Evolutionary conservation across 2,888 invertebrate species (phyloP).

Genomic region (Rhaphigaster nebulosa): DNA sequence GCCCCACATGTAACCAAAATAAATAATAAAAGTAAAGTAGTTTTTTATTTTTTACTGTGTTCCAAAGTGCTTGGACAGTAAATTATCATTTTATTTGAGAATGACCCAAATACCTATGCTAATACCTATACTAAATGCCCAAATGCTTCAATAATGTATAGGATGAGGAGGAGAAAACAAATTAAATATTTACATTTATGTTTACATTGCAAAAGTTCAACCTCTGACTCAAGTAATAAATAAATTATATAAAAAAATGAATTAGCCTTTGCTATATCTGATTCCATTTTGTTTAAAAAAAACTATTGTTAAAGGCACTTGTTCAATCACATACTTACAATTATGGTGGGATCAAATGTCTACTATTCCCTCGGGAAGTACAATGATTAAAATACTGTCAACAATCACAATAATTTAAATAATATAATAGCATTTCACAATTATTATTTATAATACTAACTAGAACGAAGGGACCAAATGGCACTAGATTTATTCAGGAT

Average conservation of each 20-base stretch:
- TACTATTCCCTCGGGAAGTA: conserved; percentile 56
- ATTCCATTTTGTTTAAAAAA: conserved; percentile 4
- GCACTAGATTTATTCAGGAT: background rate
- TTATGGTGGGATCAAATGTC: conserved; percentile 29
- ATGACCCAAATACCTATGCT: too few species aligned
- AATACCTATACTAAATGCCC: too few species aligned
- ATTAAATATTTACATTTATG: background rate
- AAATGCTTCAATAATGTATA: too few species aligned
- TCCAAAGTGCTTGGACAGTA: too few species aligned
- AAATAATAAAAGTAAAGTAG: too few species aligned
- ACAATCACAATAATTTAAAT: conserved; percentile 39
- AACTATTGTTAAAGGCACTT: conserved; percentile 55
- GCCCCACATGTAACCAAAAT: too few species aligned
- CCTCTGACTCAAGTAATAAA: background rate
- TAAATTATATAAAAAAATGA: background rate
- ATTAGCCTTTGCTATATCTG: background rate
- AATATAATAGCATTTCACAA: conserved; percentile 7
- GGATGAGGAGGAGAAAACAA: too few species aligned
- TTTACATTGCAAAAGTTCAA: background rate
- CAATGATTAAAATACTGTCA: conserved; percentile 25
- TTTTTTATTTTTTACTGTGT: too few species aligned
- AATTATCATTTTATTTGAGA: too few species aligned
- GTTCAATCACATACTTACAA: conserved; percentile 53
- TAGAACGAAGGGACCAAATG: background rate
- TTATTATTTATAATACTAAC: conserved; percentile 3